These are phyloP conservation scores for Bedellia somnulentella DNA, from an alignment of 2,888 invertebrate species.

Conservation along the genomic window DNA sequence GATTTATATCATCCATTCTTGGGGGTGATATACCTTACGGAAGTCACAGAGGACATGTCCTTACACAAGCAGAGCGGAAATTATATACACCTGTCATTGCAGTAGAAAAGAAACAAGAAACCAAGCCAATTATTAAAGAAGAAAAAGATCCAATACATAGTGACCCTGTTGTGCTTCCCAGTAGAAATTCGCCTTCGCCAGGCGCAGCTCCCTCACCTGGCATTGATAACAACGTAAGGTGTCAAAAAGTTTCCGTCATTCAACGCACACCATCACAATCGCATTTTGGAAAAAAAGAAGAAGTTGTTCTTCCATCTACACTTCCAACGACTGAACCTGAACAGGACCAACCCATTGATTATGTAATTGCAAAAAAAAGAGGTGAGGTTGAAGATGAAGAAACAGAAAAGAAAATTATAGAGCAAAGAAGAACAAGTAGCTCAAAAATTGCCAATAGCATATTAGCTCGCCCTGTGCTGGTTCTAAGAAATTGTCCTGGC, in stretches of 20 bases:
- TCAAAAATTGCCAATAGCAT: conserved; percentile 66
- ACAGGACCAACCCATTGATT: conserved; percentile 87
- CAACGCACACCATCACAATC: conserved; percentile 73
- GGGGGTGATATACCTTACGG: conserved; percentile 82
- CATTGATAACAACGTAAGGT: conserved; percentile 69
- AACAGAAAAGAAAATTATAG: conserved; percentile 68
- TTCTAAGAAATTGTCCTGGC: conserved; percentile 57
- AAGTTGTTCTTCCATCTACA: conserved; percentile 53
- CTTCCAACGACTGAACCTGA: conserved; percentile 64
- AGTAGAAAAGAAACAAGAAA: conserved; percentile 57
- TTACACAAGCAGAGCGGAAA: conserved; percentile 82
- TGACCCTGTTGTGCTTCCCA: conserved; percentile 62
- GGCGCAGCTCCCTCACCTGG: conserved; percentile 63
- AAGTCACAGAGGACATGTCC: conserved; percentile 71
- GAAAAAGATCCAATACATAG: conserved; percentile 68
- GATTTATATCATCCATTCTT: conserved; percentile 79
- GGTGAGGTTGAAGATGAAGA: conserved; percentile 70
- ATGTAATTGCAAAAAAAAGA: conserved; percentile 81
- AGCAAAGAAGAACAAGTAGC: conserved; percentile 69
- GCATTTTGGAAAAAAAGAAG: conserved; percentile 52
- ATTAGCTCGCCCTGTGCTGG: conserved; percentile 52
- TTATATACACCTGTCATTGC: conserved; percentile 68
- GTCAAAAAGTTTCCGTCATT: conserved; percentile 76
- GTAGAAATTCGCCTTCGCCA: conserved; percentile 50
- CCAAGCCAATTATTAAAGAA: conserved; percentile 57